Evolutionary conservation across 2,113 vertebrate genomes (phyloP), one percentile per base, ranked within the genome.

Genomic region (Sinocyclocheilus maitianheensis): DNA sequence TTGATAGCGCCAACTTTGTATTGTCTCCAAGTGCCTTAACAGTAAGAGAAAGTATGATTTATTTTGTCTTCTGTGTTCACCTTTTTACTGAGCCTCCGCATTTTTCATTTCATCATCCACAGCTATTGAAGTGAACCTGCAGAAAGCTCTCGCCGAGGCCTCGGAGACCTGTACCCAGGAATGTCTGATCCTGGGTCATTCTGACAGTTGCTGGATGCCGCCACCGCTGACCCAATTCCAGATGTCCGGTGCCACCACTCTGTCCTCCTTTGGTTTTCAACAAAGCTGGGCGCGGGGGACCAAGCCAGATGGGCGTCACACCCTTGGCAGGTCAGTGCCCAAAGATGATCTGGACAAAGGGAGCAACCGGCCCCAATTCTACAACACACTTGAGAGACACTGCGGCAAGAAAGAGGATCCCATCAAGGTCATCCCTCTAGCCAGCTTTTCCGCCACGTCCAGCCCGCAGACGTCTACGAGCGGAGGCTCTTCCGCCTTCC

Each of bases 171-270:
- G 97, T 90, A 99, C 97, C 2, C 98, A 98, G 93, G 97, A 99
- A 93, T 98, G 97, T 88, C 95, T 99, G 88, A 97, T 98, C 93
- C 95, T 99, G 14, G 98, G 97, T 90, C 98, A 99, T 90, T 99
- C 97, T 6, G 98, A 99, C 95, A 96, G 96, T 95, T 99, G 98
- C 93, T 99, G 97, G 98, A 99, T 99, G 97, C 97, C 97, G 11
- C 96, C 96, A 40, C 94, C 96, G 0, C 88, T 99, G 94, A 93
- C 95, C 86, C 95, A 95, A 87, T 96, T 96, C 77, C 96, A 96
- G 88, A 93, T 94, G 88, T 91, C 93, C 94, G 84, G 92, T 75
- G 55, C 91, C 91, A 72, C 89, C 37, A 85, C 92, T n/a, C 91
- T 97, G 92, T 91, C 96, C 2, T 92, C 95, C 0, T 95, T 97